phyloP scores from a whole-genome alignment of 30 jellyfish, hydroid and myxozoan species.

The Turritopsis dohrnii region DNA sequence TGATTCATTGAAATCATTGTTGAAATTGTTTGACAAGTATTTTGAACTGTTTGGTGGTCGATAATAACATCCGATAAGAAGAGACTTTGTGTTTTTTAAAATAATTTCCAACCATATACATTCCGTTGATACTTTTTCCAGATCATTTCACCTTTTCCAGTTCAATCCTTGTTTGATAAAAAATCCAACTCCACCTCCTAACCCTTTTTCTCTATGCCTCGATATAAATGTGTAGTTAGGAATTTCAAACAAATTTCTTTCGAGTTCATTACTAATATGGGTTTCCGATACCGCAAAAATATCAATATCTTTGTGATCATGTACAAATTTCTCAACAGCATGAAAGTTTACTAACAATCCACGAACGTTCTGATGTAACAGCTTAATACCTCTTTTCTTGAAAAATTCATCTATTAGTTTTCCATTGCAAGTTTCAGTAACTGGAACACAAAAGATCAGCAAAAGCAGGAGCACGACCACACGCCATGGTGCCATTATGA shows the following conservation, averaged over 20 bases:
- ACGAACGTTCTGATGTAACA: too few species aligned
- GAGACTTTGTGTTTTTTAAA: constrained; percentile 7
- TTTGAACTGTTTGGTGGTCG: constrained; percentile 11
- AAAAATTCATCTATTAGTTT: constrained; percentile 3
- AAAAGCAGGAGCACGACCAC: background rate
- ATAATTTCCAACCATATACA: too few species aligned
- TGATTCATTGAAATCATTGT: constrained; percentile 14
- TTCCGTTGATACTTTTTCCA: constrained; percentile 11
- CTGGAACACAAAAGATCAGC: too few species aligned
- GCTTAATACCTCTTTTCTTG: background rate
- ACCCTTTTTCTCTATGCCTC: background rate
- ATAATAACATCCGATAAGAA: background rate
- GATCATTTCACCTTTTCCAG: background rate
- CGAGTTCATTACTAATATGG: constrained; percentile 1
- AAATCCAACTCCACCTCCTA: constrained; percentile 15
- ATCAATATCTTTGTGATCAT: background rate
- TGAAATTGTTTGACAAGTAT: background rate
- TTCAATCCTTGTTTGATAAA: constrained; percentile 1
- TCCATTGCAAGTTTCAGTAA: background rate
- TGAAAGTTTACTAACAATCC: too few species aligned
- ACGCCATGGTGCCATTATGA: constrained; percentile 14
- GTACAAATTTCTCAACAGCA: background rate
- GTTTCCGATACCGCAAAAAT: background rate
- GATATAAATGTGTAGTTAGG: background rate
- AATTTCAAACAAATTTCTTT: background rate